phyloP scores from a whole-genome alignment of 2,113 vertebrate genomes.

The Dipodomys stephensi region DNA sequence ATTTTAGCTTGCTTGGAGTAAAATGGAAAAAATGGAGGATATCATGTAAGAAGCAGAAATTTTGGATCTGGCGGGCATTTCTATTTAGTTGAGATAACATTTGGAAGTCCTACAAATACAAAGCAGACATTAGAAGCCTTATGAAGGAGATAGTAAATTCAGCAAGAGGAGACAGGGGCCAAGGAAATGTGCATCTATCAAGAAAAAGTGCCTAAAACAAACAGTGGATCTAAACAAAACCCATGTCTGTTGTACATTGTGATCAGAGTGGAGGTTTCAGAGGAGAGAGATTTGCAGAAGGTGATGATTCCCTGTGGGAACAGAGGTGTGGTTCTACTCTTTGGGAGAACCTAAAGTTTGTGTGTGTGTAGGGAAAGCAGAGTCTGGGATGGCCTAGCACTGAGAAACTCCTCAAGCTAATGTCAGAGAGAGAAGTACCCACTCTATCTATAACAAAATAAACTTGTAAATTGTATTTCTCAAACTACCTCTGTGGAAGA shows the following conservation, averaged over 20 bases:
- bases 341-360: neutral
- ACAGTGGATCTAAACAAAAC: neutral
- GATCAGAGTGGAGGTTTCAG: neutral
- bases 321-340: neutral
- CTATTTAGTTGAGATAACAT: neutral
- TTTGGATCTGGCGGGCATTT: neutral
- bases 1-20: neutral
- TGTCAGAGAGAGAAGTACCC: neutral
- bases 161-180: neutral
- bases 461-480: neutral
- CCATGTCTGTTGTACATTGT: neutral
- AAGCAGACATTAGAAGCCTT: neutral
- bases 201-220: neutral
- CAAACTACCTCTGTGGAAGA: constrained; percentile 22
- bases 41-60: neutral
- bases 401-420: neutral
- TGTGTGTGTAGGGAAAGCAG: neutral
- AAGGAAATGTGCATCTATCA: neutral
- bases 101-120: neutral
- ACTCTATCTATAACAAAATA: neutral
- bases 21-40: neutral
- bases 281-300: neutral
- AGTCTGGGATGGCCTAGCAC: too few species aligned
- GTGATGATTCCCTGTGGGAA: neutral
- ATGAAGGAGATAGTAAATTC: constrained; percentile 20